phyloP scores from a whole-genome alignment of 2,888 invertebrate species.

The Bellardia pandia region DNA sequence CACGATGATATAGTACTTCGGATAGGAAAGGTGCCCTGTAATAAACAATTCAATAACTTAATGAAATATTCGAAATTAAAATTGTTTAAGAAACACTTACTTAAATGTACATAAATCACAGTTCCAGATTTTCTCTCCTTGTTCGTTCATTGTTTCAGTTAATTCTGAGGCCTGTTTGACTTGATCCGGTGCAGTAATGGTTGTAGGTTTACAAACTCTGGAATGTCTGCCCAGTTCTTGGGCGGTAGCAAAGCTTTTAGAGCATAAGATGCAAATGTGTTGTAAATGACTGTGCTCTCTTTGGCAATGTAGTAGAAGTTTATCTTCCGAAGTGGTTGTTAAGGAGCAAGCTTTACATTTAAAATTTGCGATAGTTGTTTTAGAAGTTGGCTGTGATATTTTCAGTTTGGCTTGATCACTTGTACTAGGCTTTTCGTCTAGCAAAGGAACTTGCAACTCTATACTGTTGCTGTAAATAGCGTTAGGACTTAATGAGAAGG shows the following conservation, averaged over 20 bases:
- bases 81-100: slow-evolving; percentile 63
- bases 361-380: neutral
- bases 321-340: slow-evolving; percentile 84
- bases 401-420: slow-evolving; percentile 46
- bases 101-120: slow-evolving; percentile 79
- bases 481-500: neutral
- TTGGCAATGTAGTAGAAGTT: slow-evolving; percentile 87
- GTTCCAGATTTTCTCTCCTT: slow-evolving; percentile 70
- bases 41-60: slow-evolving; percentile 17
- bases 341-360: slow-evolving; percentile 72
- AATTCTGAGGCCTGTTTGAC: neutral
- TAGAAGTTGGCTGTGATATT: neutral
- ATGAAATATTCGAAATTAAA: neutral
- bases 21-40: slow-evolving; percentile 86
- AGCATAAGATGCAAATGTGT: slow-evolving; percentile 89
- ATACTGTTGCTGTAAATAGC: neutral
- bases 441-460: neutral
- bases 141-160: neutral
- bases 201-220: slow-evolving; percentile 80
- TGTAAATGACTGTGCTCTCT: slow-evolving; percentile 87
- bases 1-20: slow-evolving; percentile 90
- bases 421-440: slow-evolving; percentile 48
- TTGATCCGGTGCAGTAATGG: neutral
- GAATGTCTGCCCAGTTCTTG: slow-evolving; percentile 91
- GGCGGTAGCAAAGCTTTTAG: slow-evolving; percentile 87